Base-by-base conservation (phyloP, 2,888 invertebrate genomes). In the Nomada goodeniana region DNA sequence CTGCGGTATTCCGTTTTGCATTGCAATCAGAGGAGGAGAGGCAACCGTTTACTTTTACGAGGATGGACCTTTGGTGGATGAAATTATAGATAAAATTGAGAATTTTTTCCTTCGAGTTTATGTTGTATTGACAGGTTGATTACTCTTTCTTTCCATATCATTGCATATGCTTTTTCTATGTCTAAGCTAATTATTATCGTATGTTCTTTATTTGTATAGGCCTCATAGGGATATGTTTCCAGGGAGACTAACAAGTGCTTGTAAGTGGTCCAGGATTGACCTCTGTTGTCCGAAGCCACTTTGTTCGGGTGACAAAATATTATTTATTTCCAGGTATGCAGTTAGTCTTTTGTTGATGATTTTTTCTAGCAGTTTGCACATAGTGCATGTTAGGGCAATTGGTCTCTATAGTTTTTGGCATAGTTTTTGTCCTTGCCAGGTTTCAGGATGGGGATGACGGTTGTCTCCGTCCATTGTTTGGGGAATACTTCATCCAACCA, bases 361-460 rank as follows among this genome's bases (percentile, higher is more conserved):
- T 64, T 73, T 85, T 69, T 85, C 82, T 1, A 86, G 1, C 0
- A 79, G 0, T 57, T 79, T 85, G 9, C 85, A 82, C n/a, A 82
- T 20, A 0, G 44, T 65, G 36, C 82, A 82, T 0, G 79, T 86
- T 10, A 85, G 57, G 1, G 82, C 59, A 10, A 86, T 85, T 15
- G 83, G 83, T 44, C 83, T 53, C 15, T 82, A 9, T 80, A 20
- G 11, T 44, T 55, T 44, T 20, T 68, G 47, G 80, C 74, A 9
- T 80, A 20, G 11, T 44, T 55, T 44, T 20, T 68, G 47, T 81
- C 74, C 80, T 78, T 84, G 0, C 60, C 69, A 10, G 65, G 70
- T 71, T 86, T 70, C 9, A 23, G 71, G 13, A 84, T 80, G 2
- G 80, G 23, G 80, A 87, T 64, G 0, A 85, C 47, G 5, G 61